Evolutionary conservation across 2,113 vertebrate species (phyloP).

Genomic region (Paracanthobrama guichenoti): DNA sequence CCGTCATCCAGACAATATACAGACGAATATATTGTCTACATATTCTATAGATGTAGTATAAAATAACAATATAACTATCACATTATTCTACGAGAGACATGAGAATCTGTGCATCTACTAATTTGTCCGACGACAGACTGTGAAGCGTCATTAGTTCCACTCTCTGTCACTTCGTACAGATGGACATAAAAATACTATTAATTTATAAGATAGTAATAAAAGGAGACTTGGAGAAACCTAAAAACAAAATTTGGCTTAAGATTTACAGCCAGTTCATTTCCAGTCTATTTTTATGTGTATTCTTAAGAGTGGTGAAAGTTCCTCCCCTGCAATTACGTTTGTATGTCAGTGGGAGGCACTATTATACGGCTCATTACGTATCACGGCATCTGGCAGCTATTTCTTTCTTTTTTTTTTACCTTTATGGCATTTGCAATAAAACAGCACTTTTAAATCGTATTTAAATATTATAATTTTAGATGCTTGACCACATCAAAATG

Average conservation of each 20-base stretch:
- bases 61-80: background rate
- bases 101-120: background rate
- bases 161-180: background rate
- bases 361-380: background rate
- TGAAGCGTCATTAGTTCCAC: constrained; percentile 2
- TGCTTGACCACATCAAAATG: background rate
- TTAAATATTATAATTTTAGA: background rate
- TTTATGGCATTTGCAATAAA: background rate
- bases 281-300: background rate
- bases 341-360: background rate
- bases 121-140: background rate
- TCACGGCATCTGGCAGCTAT: background rate
- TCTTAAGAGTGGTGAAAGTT: background rate
- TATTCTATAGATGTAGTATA: background rate
- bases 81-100: background rate
- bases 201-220: too few species aligned
- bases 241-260: background rate
- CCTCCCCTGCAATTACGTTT: background rate
- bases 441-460: background rate
- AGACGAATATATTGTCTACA: background rate
- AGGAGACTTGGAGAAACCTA: background rate
- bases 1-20: background rate
- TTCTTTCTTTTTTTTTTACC: background rate
- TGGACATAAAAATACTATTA: background rate
- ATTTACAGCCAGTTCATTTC: background rate